phyloP scores from a whole-genome alignment of 1,140 invertebrate genomes.

The Dendrolimus punctatus region DNA sequence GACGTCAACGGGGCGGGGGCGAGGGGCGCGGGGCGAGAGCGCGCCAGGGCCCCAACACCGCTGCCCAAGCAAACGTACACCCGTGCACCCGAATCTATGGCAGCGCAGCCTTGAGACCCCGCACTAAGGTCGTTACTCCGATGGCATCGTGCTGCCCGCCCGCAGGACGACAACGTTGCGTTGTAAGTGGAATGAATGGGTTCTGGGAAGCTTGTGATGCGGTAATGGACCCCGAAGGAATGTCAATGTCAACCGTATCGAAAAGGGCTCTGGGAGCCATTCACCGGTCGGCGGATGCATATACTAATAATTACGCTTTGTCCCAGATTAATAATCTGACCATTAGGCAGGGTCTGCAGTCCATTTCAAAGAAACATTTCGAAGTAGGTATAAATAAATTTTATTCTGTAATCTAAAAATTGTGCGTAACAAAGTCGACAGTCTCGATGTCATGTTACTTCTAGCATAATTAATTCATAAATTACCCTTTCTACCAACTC shows the following conservation, averaged over 20 bases:
- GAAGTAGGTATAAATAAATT: too few relatives aligned
- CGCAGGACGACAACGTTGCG: too few relatives aligned
- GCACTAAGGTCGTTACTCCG: too few relatives aligned
- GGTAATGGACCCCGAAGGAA: conserved; percentile 46
- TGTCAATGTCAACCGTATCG: conserved; percentile 44
- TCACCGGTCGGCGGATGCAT: background rate
- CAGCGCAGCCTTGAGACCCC: background rate
- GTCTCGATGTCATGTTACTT: too few relatives aligned
- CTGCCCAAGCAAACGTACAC: conserved; percentile 15
- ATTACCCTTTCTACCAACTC: too few relatives aligned
- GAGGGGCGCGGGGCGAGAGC: conserved; percentile 34
- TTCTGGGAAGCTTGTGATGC: conserved; percentile 55
- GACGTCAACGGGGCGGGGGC: conserved; percentile 43
- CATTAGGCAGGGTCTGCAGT: too few relatives aligned
- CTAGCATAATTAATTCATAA: too few relatives aligned
- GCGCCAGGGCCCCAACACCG: conserved; percentile 20
- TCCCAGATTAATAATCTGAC: too few relatives aligned
- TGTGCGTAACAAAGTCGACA: too few relatives aligned
- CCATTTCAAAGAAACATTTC: too few relatives aligned
- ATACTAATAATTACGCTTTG: background rate
- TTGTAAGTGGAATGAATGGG: conserved; percentile 43
- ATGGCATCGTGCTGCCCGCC: too few relatives aligned
- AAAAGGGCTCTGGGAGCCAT: conserved; percentile 37
- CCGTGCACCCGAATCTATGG: background rate
- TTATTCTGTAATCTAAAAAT: too few relatives aligned